phyloP scores from a whole-genome alignment of 2,797 vertebrate genomes.

The Vireo griseus region DNA sequence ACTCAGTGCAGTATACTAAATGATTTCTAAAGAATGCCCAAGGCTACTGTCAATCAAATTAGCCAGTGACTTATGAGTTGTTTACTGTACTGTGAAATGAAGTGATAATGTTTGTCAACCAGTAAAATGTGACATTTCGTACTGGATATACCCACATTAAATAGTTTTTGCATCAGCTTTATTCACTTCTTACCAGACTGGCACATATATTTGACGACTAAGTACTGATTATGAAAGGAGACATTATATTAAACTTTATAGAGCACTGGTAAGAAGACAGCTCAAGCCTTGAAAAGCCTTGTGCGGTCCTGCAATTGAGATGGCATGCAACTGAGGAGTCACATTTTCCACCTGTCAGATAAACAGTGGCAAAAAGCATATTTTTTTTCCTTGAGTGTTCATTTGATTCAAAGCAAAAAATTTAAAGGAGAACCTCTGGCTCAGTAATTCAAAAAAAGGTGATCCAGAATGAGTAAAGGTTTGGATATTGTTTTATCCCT shows the following conservation, averaged over 20 bases:
- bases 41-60: constrained; percentile 77
- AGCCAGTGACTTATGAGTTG: constrained; percentile 69
- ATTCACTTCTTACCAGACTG: constrained; percentile 40
- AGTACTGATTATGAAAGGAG: constrained; percentile 46
- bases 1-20: constrained; percentile 34
- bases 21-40: constrained; percentile 66
- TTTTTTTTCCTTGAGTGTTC: not conserved
- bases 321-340: not conserved
- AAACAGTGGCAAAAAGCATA: not conserved
- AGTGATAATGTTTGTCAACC: constrained; percentile 72
- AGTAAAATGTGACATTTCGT: constrained; percentile 65
- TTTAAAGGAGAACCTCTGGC: not conserved
- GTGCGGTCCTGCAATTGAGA: not conserved
- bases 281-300: not conserved
- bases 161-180: constrained; percentile 37
- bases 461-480: not conserved
- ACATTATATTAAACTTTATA: constrained; percentile 33
- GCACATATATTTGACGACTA: constrained; percentile 25
- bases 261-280: not conserved
- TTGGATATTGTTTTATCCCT: rapidly evolving
- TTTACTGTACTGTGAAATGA: constrained; percentile 75
- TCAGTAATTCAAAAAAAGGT: not conserved
- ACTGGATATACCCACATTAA: constrained; percentile 46
- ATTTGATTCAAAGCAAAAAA: constrained; percentile 19
- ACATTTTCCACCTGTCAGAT: not conserved